Conservation (phyloP, 1,140 invertebrate species). For the Rhynchophorus ferrugineus region DNA sequence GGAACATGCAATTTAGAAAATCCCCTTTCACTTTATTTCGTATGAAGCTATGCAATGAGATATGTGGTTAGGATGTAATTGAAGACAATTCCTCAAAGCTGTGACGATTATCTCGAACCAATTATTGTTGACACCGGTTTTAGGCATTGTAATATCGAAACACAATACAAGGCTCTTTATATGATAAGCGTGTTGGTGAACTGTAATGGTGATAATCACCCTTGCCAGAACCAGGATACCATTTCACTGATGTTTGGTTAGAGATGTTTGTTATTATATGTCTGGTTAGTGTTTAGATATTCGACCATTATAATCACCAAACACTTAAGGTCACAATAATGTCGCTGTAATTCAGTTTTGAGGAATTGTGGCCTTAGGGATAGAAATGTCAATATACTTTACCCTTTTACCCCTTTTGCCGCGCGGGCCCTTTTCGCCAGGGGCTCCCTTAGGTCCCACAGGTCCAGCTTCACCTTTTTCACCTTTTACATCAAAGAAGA, state of each 20-base stretch:
- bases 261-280: too few relatives aligned
- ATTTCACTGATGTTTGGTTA: too few relatives aligned
- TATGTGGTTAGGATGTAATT: slow-evolving; percentile 29
- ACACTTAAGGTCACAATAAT: too few relatives aligned
- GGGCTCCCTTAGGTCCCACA: slow-evolving; percentile 62
- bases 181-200: too few relatives aligned
- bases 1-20: slow-evolving; percentile 3
- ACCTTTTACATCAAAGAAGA: slow-evolving; percentile 45
- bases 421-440: slow-evolving; percentile 68
- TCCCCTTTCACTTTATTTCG: slow-evolving; percentile 17
- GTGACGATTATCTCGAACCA: neutral
- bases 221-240: too few relatives aligned
- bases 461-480: slow-evolving; percentile 70
- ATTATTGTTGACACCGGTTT: neutral
- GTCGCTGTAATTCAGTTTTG: too few relatives aligned
- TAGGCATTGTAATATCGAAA: neutral
- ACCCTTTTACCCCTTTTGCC: slow-evolving; percentile 82
- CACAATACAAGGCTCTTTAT: too few relatives aligned
- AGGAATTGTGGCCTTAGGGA: too few relatives aligned
- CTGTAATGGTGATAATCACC: too few relatives aligned
- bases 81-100: neutral
- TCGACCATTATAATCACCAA: too few relatives aligned
- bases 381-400: slow-evolving; percentile 43
- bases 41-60: slow-evolving; percentile 40
- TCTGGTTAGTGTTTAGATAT: too few relatives aligned